A percentile compares a stretch with the other conserved stretches of the same genome.
Conservation (phyloP, 2,888 invertebrate species). For the Cheilosia soror region DNA sequence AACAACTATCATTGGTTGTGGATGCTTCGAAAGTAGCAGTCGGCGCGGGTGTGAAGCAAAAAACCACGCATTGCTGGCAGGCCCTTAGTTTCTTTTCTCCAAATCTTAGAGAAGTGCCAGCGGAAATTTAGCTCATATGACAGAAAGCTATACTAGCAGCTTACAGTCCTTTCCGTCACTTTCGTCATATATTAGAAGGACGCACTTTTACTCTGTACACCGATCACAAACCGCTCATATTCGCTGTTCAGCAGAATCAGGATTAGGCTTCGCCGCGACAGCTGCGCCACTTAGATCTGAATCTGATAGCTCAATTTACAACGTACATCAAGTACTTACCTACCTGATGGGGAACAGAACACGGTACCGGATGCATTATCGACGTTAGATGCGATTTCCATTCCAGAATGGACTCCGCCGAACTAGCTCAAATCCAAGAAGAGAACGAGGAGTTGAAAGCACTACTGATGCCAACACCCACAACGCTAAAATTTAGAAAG, state of each 20-base stretch:
- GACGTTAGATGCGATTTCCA: neutral
- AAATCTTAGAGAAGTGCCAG: neutral
- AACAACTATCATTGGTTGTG: neutral
- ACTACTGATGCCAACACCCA: neutral
- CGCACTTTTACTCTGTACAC: slow-evolving; percentile 30
- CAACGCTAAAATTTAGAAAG: neutral
- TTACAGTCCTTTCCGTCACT: slow-evolving; percentile 12
- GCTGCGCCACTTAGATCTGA: slow-evolving; percentile 1
- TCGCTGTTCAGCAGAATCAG: neutral
- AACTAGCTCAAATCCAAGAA: neutral
- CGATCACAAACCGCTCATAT: slow-evolving; percentile 32
- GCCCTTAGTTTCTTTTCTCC: slow-evolving; percentile 15
- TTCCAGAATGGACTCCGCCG: neutral
- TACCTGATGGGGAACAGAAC: slow-evolving; percentile 36
- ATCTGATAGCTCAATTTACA: slow-evolving; percentile 22
- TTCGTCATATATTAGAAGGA: slow-evolving; percentile 28
- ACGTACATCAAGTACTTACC: slow-evolving; percentile 7
- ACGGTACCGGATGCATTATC: slow-evolving; percentile 17
- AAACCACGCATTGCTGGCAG: neutral
- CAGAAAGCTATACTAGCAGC: slow-evolving; percentile 18
- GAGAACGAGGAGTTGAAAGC: neutral
- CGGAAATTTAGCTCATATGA: slow-evolving; percentile 34
- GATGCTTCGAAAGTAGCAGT: slow-evolving; percentile 15
- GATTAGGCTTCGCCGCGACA: slow-evolving; percentile 39
- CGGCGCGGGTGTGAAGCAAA: slow-evolving; percentile 32